Conservation (phyloP, 2,113 vertebrate genomes). For the Onychostoma macrolepis region DNA sequence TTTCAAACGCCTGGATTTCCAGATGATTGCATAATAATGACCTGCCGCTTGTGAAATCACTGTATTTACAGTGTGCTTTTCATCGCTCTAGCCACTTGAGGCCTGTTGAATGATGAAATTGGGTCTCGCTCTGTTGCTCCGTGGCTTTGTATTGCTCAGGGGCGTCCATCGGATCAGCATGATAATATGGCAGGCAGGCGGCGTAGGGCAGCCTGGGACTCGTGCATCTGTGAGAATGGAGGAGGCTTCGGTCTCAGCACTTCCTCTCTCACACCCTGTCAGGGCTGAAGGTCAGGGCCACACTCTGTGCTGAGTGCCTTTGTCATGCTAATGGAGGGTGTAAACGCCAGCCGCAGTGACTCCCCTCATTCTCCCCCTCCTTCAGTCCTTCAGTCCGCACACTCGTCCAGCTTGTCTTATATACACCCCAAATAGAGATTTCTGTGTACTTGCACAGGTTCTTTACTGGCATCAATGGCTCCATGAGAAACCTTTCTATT, state of each 20-base stretch:
- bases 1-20: slow-evolving; percentile 6
- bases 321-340: slow-evolving; percentile 76
- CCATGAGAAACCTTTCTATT: no score
- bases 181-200: slow-evolving; percentile 62
- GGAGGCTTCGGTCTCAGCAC: slow-evolving; percentile 61
- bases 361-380: slow-evolving; percentile 61
- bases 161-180: slow-evolving; percentile 67
- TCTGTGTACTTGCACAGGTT: not conserved
- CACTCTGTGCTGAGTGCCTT: slow-evolving; percentile 66
- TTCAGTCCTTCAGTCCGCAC: not conserved
- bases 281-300: slow-evolving; percentile 72
- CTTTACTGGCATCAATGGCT: no score
- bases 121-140: slow-evolving; percentile 15
- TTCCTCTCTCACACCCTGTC: slow-evolving; percentile 68
- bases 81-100: not conserved
- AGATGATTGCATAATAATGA: not conserved
- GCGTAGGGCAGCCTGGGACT: slow-evolving; percentile 60
- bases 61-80: slow-evolving; percentile 26
- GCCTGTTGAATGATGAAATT: slow-evolving; percentile 15
- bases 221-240: slow-evolving; percentile 67
- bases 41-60: not conserved
- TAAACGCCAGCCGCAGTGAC: slow-evolving; percentile 70
- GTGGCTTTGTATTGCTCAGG: slow-evolving; percentile 24
- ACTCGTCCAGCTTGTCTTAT: not conserved
- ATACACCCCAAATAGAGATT: not conserved